These are phyloP conservation scores for Synanthedon vespiformis DNA, from an alignment of 2,888 invertebrate species.

Conservation along the genomic window DNA sequence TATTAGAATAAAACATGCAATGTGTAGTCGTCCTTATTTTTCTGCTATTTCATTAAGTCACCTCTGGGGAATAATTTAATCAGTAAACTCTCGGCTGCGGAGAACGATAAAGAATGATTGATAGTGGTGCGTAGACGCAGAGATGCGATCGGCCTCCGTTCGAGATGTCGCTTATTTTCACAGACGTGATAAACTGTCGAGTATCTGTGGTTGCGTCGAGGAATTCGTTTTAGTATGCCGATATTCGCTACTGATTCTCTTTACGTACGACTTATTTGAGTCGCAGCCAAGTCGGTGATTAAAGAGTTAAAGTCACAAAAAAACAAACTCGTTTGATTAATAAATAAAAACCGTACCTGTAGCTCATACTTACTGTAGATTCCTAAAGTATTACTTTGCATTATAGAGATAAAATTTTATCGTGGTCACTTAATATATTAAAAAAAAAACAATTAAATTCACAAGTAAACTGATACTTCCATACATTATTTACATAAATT, in stretches of 20 bases:
- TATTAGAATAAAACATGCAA: too few species aligned
- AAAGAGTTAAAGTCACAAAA: too few species aligned
- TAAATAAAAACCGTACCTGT: too few species aligned
- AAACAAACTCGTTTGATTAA: too few species aligned
- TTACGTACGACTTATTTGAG: neutral
- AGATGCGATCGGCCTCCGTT: constrained; percentile 16
- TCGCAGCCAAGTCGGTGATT: too few species aligned
- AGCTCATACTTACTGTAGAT: too few species aligned
- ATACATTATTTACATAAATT: too few species aligned
- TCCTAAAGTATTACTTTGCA: too few species aligned
- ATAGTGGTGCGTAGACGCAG: constrained; percentile 33
- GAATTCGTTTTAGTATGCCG: neutral
- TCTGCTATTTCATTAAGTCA: constrained; percentile 57
- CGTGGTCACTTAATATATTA: too few species aligned
- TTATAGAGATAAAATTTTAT: too few species aligned
- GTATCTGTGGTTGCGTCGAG: neutral
- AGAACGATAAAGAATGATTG: constrained; percentile 64
- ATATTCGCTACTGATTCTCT: neutral
- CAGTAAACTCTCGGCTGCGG: constrained; percentile 47
- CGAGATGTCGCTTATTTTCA: constrained; percentile 8
- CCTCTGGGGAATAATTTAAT: constrained; percentile 62
- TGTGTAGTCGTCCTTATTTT: constrained; percentile 25
- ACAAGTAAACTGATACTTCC: too few species aligned
- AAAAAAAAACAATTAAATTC: too few species aligned
- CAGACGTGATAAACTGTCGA: constrained; percentile 2